Percentiles rank a stretch among this genome's conserved stretches.
Evolutionary conservation across 1,140 invertebrate species (phyloP).

Genomic region (Formica exsecta): DNA sequence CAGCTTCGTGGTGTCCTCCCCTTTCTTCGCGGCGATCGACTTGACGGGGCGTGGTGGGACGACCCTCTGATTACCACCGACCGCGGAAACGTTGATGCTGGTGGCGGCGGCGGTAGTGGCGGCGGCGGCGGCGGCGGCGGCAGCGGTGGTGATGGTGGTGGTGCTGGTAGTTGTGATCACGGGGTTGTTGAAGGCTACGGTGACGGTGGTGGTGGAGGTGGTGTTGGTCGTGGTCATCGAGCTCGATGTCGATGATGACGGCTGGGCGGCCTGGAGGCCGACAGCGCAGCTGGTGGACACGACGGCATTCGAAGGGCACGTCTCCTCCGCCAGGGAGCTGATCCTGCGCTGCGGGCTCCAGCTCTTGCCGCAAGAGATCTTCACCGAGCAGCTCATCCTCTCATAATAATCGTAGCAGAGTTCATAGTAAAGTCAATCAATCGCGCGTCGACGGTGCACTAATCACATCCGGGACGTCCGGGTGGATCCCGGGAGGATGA

Average conservation of each 20-base stretch:
- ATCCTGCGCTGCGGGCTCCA: conserved; percentile 84
- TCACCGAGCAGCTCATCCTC: conserved; percentile 85
- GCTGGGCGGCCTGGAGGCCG: conserved; percentile 47
- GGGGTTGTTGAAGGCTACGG: conserved; percentile 19
- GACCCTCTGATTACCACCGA: conserved; percentile 59
- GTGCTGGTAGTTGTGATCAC: conserved; percentile 1
- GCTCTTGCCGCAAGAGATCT: conserved; percentile 83
- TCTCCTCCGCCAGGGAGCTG: conserved; percentile 83
- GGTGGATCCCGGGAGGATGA: background rate
- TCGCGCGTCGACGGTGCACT: conserved; percentile 20
- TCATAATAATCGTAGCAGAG: conserved; percentile 77
- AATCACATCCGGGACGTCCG: conserved; percentile 27
- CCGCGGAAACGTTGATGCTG: too few species aligned
- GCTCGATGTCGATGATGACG: conserved; percentile 45
- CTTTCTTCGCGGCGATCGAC: conserved; percentile 85
- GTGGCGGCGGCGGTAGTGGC: background rate
- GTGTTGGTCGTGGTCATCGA: conserved; percentile 29
- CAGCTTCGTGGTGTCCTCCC: conserved; percentile 90
- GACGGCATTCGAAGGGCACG: conserved; percentile 41
- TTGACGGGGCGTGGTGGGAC: conserved; percentile 79
- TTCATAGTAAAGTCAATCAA: conserved; percentile 66
- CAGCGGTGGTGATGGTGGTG: conserved; percentile 4
- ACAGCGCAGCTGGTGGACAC: conserved; percentile 28
- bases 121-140: conserved; percentile 23
- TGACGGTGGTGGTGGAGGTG: conserved; percentile 2